phyloP scores from a whole-genome alignment of 2,113 vertebrate species.

The Phalacrocorax pelagicus region DNA sequence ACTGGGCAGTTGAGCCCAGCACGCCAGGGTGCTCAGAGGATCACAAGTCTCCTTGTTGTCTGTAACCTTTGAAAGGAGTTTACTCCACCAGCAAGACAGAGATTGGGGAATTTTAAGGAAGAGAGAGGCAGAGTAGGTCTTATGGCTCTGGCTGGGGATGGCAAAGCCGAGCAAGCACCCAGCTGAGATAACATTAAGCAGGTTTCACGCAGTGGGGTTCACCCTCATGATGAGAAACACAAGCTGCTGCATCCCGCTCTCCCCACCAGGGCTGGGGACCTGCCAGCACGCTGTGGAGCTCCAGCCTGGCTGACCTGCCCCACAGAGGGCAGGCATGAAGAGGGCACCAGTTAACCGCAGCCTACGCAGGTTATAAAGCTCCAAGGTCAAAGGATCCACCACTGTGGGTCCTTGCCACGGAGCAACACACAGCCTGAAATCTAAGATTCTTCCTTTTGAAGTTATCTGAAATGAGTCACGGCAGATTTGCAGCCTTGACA shows the following conservation, averaged over 20 bases:
- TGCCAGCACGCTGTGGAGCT: background rate
- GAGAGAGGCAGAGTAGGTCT: background rate
- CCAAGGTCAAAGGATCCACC: background rate
- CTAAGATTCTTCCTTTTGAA: background rate
- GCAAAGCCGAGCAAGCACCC: background rate
- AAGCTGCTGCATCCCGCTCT: background rate
- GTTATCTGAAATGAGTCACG: background rate
- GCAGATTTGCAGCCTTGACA: background rate
- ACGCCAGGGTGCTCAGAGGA: background rate
- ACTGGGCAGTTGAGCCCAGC: background rate
- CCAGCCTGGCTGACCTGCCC: background rate
- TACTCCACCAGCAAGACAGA: background rate
- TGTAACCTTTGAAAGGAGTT: background rate
- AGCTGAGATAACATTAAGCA: background rate
- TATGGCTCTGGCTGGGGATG: background rate
- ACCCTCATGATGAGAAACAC: background rate
- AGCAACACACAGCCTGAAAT: background rate
- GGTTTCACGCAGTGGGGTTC: background rate
- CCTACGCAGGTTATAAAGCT: background rate
- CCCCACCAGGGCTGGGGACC: background rate
- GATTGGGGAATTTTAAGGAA: background rate
- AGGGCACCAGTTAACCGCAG: background rate
- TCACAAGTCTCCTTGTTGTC: background rate
- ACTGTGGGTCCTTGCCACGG: no score
- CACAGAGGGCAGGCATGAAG: accelerated